phyloP scores from a whole-genome alignment of 1,140 invertebrate species.

The Habropoda laboriosa region DNA sequence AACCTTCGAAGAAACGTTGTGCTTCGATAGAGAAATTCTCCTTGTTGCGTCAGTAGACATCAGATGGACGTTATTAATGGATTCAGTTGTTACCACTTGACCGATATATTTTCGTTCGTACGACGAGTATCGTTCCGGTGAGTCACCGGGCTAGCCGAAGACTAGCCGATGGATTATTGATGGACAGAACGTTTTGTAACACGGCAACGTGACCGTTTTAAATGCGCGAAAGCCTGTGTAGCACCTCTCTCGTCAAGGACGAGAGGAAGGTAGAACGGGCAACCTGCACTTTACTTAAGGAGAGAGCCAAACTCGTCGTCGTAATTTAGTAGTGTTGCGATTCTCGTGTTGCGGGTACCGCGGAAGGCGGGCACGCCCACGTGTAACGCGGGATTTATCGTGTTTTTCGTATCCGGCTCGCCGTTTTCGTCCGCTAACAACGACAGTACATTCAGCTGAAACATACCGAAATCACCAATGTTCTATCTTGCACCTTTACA shows the following conservation, averaged over 20 bases:
- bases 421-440: conserved; percentile 27
- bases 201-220: conserved; percentile 39
- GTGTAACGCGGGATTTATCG: conserved; percentile 68
- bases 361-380: conserved; percentile 65
- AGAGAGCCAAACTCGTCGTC: conserved; percentile 63
- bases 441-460: not conserved
- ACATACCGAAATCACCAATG: not conserved
- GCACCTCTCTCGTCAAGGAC: conserved; percentile 60
- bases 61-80: conserved; percentile 15
- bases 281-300: conserved; percentile 63
- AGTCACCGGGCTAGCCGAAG: conserved; percentile 13
- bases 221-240: conserved; percentile 46
- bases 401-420: conserved; percentile 58
- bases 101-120: conserved; percentile 1
- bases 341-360: conserved; percentile 49
- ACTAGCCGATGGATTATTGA: conserved; percentile 44
- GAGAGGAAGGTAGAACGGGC: conserved; percentile 51
- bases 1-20: not conserved
- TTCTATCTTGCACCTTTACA: not conserved
- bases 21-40: not conserved
- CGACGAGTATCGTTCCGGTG: not conserved
- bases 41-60: not conserved
- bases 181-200: conserved; percentile 23
- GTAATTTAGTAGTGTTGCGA: conserved; percentile 63
- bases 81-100: conserved; percentile 11